Base-by-base conservation (phyloP, 2,797 vertebrate species). In the Catamblyrhynchus diadema region DNA sequence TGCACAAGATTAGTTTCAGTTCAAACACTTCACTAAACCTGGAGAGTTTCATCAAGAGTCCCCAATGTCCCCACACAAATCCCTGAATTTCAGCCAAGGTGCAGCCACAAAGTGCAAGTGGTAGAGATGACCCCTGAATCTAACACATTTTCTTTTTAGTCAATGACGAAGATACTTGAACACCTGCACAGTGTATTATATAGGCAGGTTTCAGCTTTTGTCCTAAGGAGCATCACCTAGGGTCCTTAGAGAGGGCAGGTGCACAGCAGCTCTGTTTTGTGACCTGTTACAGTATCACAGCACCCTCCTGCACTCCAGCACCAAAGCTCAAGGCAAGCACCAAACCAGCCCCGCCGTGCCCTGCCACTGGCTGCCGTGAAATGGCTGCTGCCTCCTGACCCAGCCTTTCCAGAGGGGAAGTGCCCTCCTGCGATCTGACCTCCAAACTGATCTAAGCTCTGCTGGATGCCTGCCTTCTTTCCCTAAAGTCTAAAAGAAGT, bases 61-160 rank as follows among this genome's bases (percentile, higher is more conserved):
- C 27, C 41, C 25, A 30, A 17, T 30, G 28, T 7, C 8, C 15
- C 5, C 5, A 12, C 4, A 35, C 0, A 3, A 85, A 22, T 23
- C 80, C 30, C 48, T 57, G 21, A 84, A 70, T 50, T 84, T 81
- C 61, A 89, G 64, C 8, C 45, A 64, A 72, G 27, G 16, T 21
- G 20, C 20, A 51, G 32, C 20, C 78, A 82, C 22, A 33, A 61
- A 60, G 44, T 20, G 1, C 8, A 70, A 72, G 24, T n/a, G 28
- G n/a, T 20, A 73, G 44, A 92, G n/a, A 54, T 25, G 28, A 81
- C 10, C 9, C 37, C 53, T 32, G 47, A 89, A 60, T n/a, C 35
- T 14, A 72, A n/a, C 10, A 45, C 0, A 1, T 59, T 69, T 80
- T 27, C 45, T 61, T 47, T 50, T 66, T 45, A 57, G 50, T 54